Percentiles rank a stretch among this genome's conserved stretches.
Evolutionary conservation across 2,888 invertebrate species (phyloP).

Genomic region (Balanococcus diminutus): DNA sequence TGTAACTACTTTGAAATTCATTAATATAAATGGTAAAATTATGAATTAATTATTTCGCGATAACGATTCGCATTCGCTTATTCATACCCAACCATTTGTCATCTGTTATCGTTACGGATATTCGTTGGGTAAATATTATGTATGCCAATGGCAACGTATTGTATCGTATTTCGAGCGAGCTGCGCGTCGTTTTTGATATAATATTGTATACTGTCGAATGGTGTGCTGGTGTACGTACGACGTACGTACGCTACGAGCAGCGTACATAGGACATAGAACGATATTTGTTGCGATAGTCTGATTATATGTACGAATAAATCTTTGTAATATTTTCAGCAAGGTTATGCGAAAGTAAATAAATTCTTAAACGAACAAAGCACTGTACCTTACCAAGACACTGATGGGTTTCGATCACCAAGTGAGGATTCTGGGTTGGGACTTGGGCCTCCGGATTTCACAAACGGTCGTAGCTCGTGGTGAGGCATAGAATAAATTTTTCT

Average conservation of each 20-base stretch:
- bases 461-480: conserved; percentile 52
- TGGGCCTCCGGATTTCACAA: conserved; percentile 63
- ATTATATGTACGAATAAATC: not conserved
- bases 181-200: not conserved
- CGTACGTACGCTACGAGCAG: not conserved
- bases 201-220: not conserved
- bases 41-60: conserved; percentile 13
- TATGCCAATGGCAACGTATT: not conserved
- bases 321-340: conserved; percentile 47
- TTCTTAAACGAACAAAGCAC: conserved; percentile 42
- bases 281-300: not conserved
- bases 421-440: conserved; percentile 94
- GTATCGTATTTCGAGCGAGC: not conserved
- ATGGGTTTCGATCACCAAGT: conserved; percentile 70
- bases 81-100: not conserved
- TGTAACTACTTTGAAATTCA: not conserved
- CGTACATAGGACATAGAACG: not conserved
- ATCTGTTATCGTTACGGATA: not conserved
- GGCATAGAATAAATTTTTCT: not conserved
- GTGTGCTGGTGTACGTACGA: too few relatives aligned
- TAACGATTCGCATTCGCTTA: conserved; percentile 7
- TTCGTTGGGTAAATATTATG: not conserved
- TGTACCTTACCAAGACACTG: conserved; percentile 57
- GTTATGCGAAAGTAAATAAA: conserved; percentile 49
- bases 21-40: conserved; percentile 12